Evolutionary conservation across 53 echinoderm and acorn worm genomes (phyloP).

Genomic region (Crossaster papposus): DNA sequence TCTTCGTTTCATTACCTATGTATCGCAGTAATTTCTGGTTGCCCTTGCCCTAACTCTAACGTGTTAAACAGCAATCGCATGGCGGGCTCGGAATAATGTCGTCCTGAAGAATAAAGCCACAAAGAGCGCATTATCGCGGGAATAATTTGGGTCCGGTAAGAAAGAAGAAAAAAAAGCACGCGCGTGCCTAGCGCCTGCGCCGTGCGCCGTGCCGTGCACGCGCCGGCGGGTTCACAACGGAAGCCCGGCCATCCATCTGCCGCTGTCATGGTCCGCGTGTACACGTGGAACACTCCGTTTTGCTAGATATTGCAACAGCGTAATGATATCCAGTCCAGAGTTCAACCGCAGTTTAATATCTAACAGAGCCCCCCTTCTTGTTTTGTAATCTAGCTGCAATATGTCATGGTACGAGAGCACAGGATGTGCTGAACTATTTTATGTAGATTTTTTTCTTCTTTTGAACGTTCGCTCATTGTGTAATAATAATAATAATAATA

Average conservation of each 20-base stretch:
- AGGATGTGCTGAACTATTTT: constrained; percentile 10
- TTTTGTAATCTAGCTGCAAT: constrained; percentile 10
- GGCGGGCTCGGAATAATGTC: not conserved
- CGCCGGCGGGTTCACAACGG: not conserved
- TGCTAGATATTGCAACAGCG: not conserved
- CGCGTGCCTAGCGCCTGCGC: constrained; percentile 1
- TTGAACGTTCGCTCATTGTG: not conserved
- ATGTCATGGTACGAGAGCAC: constrained; percentile 12
- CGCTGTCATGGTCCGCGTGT: not conserved
- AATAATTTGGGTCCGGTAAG: not conserved
- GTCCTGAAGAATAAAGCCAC: not conserved
- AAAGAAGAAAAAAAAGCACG: no score
- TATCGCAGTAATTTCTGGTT: not conserved
- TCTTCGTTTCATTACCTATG: not conserved
- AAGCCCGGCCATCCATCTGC: constrained; percentile 12
- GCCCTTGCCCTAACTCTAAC: not conserved
- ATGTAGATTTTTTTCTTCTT: not conserved
- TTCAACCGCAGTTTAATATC: constrained; percentile 48
- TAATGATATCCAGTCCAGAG: constrained; percentile 5
- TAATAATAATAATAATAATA: not conserved
- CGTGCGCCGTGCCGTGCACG: not conserved
- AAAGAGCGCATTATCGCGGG: no score
- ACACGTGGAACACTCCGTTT: not conserved
- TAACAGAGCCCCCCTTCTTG: not conserved
- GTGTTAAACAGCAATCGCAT: not conserved